phyloP scores from a whole-genome alignment of 2,888 invertebrate genomes.

The Hirtodrosophila duncani region DNA sequence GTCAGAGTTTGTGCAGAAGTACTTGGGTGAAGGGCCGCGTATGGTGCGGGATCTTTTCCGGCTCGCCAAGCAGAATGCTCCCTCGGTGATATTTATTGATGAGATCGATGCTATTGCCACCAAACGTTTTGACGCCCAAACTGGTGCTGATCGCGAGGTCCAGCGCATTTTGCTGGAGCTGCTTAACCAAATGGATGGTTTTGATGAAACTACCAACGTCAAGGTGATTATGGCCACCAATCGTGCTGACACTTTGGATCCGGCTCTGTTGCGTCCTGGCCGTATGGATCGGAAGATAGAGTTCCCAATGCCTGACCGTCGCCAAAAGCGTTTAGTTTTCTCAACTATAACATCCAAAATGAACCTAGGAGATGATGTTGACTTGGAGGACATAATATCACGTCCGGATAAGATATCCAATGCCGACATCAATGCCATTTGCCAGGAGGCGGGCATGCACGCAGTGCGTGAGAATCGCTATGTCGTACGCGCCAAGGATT shows the following conservation, averaged over 20 bases:
- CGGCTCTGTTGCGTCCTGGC: constrained; percentile 84
- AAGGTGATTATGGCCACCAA: constrained; percentile 99
- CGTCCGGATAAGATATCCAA: constrained; percentile 99
- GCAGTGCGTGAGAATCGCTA: constrained; percentile 99
- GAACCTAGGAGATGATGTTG: constrained; percentile 99
- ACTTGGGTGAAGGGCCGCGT: constrained; percentile 98
- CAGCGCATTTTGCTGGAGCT: constrained; percentile 97
- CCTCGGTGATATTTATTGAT: constrained; percentile 99
- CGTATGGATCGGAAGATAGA: constrained; percentile 99
- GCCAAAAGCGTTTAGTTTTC: constrained; percentile 97
- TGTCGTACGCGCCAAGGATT: constrained; percentile 98
- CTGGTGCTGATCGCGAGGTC: constrained; percentile 98
- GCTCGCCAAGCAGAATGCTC: constrained; percentile 98
- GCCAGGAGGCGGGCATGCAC: constrained; percentile 99
- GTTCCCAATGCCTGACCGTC: constrained; percentile 93
- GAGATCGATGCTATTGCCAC: constrained; percentile 99
- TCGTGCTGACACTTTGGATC: constrained; percentile 98
- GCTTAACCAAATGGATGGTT: constrained; percentile 99
- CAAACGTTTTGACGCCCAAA: constrained; percentile 98
- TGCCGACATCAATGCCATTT: constrained; percentile 99
- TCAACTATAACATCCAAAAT: constrained; percentile 97
- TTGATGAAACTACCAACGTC: constrained; percentile 99
- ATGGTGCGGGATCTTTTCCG: constrained; percentile 99
- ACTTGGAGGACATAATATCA: constrained; percentile 98
- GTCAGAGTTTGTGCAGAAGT: constrained; percentile 99